Evolutionary conservation across 1,140 invertebrate species (phyloP).

Genomic region (Macrotrachela quadricornifera): DNA sequence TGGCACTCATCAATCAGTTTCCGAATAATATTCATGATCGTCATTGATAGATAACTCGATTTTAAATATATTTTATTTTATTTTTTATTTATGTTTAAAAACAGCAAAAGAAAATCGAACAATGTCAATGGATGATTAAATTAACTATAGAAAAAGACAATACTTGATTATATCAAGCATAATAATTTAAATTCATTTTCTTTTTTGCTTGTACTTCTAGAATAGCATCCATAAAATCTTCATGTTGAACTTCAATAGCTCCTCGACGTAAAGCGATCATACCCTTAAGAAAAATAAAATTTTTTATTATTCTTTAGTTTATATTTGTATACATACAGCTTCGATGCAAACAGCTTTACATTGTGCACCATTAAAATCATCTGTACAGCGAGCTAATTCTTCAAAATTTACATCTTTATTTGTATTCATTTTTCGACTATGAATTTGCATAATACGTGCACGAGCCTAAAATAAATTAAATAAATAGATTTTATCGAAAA

Average conservation of each 20-base stretch:
- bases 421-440: slow-evolving; percentile 94
- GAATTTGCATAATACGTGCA: slow-evolving; percentile 97
- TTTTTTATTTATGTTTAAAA: too few species aligned
- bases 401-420: slow-evolving; percentile 91
- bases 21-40: too few species aligned
- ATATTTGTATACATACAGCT: slow-evolving; percentile 41
- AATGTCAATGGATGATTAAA: too few species aligned
- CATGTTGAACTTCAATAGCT: slow-evolving; percentile 76
- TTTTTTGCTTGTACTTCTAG: slow-evolving; percentile 99
- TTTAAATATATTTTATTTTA: too few species aligned
- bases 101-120: too few species aligned
- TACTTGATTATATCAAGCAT: slow-evolving; percentile 43
- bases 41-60: too few species aligned
- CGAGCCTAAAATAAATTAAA: slow-evolving; percentile 43
- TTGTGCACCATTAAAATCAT: slow-evolving; percentile 98
- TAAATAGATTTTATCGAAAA: too few species aligned
- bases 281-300: slow-evolving; percentile 39
- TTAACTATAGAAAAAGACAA: too few species aligned
- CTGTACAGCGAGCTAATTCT: slow-evolving; percentile 86
- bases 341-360: slow-evolving; percentile 99
- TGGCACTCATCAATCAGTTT: too few species aligned
- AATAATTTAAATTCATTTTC: slow-evolving; percentile 97
- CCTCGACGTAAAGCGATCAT: slow-evolving; percentile 94
- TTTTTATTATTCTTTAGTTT: slow-evolving; percentile 24
- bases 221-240: slow-evolving; percentile 99